A percentile compares a stretch with the other conserved stretches of the same genome.
phyloP scores from a whole-genome alignment of 2,113 vertebrate species.

The Catharus fuscescens region DNA sequence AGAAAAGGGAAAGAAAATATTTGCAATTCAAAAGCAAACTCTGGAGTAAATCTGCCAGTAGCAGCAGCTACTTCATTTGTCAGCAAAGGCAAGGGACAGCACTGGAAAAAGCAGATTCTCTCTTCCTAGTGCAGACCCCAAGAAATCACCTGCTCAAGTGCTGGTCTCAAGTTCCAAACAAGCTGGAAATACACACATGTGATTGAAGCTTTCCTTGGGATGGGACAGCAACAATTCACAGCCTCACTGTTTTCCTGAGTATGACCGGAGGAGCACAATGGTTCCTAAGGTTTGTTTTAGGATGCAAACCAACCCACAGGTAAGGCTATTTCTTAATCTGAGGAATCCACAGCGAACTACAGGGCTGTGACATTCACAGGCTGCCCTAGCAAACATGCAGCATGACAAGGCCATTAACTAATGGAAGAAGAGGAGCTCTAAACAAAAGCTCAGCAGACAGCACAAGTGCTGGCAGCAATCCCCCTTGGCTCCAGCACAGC shows the following conservation, averaged over 20 bases:
- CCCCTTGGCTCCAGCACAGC: not conserved
- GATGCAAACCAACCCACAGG: not conserved
- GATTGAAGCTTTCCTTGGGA: not conserved
- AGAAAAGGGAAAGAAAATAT: not conserved
- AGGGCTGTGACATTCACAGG: not conserved
- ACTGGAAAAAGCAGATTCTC: not conserved
- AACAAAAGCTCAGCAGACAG: conserved; percentile 22
- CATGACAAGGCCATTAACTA: conserved; percentile 3
- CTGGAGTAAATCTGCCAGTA: not conserved
- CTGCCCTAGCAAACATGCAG: not conserved
- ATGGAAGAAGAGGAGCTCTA: conserved; percentile 14
- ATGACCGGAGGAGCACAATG: not conserved
- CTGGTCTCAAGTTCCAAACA: not conserved
- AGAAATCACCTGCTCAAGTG: not conserved
- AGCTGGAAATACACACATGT: not conserved
- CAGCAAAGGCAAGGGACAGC: not conserved
- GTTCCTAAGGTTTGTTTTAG: not conserved
- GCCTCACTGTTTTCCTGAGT: not conserved
- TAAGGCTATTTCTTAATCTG: not conserved
- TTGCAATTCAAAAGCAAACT: not conserved
- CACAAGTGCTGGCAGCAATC: not conserved
- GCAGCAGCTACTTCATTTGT: not conserved
- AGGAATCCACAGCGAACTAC: not conserved
- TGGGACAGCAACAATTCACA: not conserved
- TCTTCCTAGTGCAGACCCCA: not conserved